A percentile compares a stretch with the other conserved stretches of the same genome.
These are phyloP conservation scores for Gallinago nigripennis DNA, from an alignment of 2,797 vertebrate genomes.

Conservation along the genomic window DNA sequence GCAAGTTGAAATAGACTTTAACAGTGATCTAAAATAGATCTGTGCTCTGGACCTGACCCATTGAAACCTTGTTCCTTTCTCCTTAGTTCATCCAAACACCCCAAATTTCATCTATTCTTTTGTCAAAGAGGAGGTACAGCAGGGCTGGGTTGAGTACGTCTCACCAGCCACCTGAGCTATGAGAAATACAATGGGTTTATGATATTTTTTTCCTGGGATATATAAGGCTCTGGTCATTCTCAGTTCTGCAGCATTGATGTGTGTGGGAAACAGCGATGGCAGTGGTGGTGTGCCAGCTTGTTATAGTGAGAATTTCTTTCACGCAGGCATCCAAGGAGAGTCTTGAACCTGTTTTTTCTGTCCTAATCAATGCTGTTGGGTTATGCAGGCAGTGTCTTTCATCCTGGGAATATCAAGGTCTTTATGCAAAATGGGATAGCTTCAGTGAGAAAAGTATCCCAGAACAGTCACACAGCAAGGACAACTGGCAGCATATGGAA, in stretches of 20 bases:
- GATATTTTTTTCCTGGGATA: too few relatives aligned
- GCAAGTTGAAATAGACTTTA: not conserved
- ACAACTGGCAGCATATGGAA: not conserved
- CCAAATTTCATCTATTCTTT: not conserved
- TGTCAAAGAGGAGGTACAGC: not conserved
- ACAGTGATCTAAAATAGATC: not conserved
- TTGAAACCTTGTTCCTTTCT: not conserved
- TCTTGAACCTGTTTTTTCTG: constrained; percentile 54
- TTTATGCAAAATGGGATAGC: not conserved
- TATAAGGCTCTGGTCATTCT: not conserved
- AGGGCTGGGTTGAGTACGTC: not conserved
- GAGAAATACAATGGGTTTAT: not conserved
- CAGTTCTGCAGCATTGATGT: not conserved
- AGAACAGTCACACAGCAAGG: not conserved
- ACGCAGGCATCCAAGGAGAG: not conserved
- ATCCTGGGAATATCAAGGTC: constrained; percentile 17
- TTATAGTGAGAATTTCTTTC: not conserved
- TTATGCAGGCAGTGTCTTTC: constrained; percentile 35
- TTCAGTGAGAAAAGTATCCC: not conserved
- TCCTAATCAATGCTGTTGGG: constrained; percentile 27
- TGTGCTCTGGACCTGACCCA: not conserved
- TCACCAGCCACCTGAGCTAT: not conserved
- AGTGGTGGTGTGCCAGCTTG: not conserved
- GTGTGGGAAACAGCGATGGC: not conserved
- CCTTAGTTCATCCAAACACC: not conserved